Percentiles rank a stretch among this genome's conserved stretches.
phyloP scores from a whole-genome alignment of 2,113 vertebrate genomes.

The Pteropus alecto region DNA sequence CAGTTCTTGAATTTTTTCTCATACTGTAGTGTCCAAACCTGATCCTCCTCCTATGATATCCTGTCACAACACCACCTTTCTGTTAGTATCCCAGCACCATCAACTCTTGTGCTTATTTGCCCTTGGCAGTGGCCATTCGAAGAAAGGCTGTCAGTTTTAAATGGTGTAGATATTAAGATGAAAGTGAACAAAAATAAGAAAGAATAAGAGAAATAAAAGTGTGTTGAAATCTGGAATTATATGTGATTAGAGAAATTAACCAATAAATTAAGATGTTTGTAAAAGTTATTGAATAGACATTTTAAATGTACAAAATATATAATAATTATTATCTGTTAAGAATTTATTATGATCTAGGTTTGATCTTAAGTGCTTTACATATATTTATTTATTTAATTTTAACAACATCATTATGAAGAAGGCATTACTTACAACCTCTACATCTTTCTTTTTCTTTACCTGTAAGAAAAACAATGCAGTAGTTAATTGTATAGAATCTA shows the following conservation, averaged over 20 bases:
- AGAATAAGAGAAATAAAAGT: neutral
- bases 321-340: neutral
- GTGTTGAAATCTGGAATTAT: neutral
- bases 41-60: too few relatives aligned
- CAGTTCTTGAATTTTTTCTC: neutral
- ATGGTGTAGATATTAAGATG: neutral
- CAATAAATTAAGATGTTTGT: neutral
- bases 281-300: neutral
- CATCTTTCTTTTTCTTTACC: neutral
- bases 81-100: neutral
- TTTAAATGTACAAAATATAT: neutral
- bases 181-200: neutral
- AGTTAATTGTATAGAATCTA: neutral
- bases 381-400: neutral
- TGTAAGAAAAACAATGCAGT: neutral
- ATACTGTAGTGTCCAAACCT: neutral
- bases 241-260: neutral
- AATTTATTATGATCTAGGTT: neutral
- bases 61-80: neutral
- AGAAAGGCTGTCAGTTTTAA: neutral
- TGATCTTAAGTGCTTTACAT: neutral
- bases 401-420: neutral
- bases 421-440: neutral
- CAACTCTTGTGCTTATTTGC: neutral
- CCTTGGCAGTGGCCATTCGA: neutral